phyloP scores from a whole-genome alignment of 2,888 invertebrate genomes.

The Crematogaster levior region DNA sequence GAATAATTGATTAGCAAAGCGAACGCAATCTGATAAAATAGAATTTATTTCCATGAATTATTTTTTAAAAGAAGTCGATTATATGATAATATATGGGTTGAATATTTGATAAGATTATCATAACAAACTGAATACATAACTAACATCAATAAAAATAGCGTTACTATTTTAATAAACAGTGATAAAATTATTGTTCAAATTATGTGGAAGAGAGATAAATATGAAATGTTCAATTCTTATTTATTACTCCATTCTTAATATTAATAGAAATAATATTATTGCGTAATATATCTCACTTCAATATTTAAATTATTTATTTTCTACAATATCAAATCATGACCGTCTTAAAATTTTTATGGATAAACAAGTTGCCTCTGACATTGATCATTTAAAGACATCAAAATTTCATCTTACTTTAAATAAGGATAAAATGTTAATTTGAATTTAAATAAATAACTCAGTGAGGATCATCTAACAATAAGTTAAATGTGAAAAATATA shows the following conservation, averaged over 20 bases:
- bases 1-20: conserved; percentile 34
- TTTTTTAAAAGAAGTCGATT: background rate
- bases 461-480: background rate
- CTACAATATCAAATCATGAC: background rate
- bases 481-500: conserved; percentile 13
- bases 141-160: conserved; percentile 2
- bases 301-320: background rate
- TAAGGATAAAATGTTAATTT: background rate
- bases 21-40: background rate
- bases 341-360: background rate
- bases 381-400: background rate
- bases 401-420: background rate
- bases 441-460: background rate
- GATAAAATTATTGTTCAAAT: background rate
- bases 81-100: background rate
- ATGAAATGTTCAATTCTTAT: background rate
- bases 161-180: background rate
- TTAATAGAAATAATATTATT: background rate
- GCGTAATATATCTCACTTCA: background rate
- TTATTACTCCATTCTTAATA: background rate
- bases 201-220: background rate
- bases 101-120: background rate
- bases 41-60: conserved; percentile 24
- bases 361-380: background rate
- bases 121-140: background rate